Evolutionary conservation across 2,113 vertebrate genomes (phyloP).

Genomic region (Toxotes chatareus): DNA sequence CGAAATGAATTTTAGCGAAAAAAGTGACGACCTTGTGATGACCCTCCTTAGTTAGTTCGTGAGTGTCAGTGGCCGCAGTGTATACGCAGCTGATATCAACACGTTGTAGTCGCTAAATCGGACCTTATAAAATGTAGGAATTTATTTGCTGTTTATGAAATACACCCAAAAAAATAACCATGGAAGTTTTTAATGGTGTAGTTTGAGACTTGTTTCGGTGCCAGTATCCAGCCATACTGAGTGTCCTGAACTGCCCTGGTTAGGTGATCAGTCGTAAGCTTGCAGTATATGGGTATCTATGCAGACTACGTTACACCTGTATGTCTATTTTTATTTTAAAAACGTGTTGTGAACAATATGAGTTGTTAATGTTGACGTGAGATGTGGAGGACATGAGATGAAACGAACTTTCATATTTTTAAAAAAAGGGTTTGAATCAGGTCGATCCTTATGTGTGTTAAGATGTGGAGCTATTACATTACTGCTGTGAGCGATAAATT

Average conservation of each 20-base stretch:
- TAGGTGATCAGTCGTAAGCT: background rate
- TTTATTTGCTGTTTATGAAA: background rate
- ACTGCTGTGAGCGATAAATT: background rate
- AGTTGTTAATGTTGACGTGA: background rate
- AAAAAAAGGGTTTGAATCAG: background rate
- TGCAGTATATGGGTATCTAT: background rate
- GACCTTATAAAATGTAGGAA: accelerated
- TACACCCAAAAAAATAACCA: no score
- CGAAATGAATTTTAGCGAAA: background rate
- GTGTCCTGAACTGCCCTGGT: background rate
- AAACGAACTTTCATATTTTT: background rate
- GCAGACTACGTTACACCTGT: background rate
- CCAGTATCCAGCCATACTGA: background rate
- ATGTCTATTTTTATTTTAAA: background rate
- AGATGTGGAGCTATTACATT: background rate
- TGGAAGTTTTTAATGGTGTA: background rate
- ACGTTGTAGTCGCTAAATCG: background rate
- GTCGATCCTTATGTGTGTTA: background rate
- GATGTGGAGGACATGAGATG: background rate
- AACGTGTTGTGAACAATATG: background rate
- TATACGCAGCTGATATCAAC: conserved; percentile 19
- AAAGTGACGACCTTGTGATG: conserved; percentile 78
- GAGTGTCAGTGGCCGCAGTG: conserved; percentile 40
- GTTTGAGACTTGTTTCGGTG: background rate
- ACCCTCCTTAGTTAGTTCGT: conserved; percentile 65